Evolutionary conservation across 2,888 invertebrate genomes (phyloP).

Genomic region (Pherbina coryleti): DNA sequence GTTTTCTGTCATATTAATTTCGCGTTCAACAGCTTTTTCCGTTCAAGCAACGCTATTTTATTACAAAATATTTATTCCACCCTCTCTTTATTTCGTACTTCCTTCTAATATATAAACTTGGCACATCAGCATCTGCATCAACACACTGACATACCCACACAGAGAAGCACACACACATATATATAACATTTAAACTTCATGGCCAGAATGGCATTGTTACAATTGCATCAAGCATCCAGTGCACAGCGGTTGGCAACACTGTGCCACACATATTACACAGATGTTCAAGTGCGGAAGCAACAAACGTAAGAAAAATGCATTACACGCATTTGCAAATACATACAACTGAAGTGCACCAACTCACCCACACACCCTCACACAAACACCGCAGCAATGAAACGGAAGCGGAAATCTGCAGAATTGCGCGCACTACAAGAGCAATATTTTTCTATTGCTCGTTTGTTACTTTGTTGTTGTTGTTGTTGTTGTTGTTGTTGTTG

Average conservation of each 20-base stretch:
- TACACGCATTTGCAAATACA: not conserved
- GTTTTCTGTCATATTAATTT: not conserved
- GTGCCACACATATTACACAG: not conserved
- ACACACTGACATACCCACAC: too few relatives aligned
- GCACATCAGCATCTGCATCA: too few relatives aligned
- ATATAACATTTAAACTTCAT: too few relatives aligned
- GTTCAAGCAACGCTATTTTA: not conserved
- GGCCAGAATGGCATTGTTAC: not conserved
- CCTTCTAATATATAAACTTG: too few relatives aligned
- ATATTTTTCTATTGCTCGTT: slow-evolving; percentile 40
- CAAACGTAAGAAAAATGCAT: slow-evolving; percentile 7
- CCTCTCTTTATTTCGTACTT: too few relatives aligned
- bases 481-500: slow-evolving; percentile 13
- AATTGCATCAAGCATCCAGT: not conserved
- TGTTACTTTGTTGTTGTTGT: slow-evolving; percentile 34
- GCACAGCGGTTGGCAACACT: slow-evolving; percentile 1
- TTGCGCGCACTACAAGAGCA: slow-evolving; percentile 24
- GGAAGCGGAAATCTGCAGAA: slow-evolving; percentile 14
- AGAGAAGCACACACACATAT: too few relatives aligned
- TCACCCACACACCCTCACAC: not conserved
- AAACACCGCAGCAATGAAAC: not conserved
- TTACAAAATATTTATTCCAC: not conserved
- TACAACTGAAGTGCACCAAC: not conserved
- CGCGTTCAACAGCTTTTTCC: not conserved
- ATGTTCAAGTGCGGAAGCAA: slow-evolving; percentile 1